phyloP scores from a whole-genome alignment of 2,113 vertebrate genomes.

The Heterotilapia buettikoferi region DNA sequence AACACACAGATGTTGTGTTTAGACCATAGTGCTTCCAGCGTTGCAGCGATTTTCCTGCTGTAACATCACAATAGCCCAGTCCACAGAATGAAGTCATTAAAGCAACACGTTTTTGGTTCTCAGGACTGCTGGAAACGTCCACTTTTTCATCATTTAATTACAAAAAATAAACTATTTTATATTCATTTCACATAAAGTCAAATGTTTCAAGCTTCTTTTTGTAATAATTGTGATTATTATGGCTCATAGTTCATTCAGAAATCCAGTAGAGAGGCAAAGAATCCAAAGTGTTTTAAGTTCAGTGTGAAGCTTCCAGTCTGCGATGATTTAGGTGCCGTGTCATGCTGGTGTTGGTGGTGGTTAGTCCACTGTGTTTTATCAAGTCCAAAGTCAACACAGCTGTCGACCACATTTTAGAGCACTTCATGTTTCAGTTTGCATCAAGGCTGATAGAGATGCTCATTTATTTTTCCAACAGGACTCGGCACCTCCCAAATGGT shows the following conservation, averaged over 20 bases:
- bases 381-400: neutral
- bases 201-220: neutral
- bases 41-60: neutral
- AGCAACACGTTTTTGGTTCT: neutral
- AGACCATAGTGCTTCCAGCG: neutral
- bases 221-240: neutral
- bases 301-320: neutral
- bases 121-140: neutral
- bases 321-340: neutral
- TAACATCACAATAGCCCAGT: neutral
- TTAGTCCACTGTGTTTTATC: neutral
- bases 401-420: neutral
- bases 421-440: neutral
- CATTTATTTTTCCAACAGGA: neutral
- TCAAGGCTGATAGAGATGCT: neutral
- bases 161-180: neutral
- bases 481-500: neutral
- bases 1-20: neutral
- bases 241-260: neutral
- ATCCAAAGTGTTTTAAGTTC: neutral
- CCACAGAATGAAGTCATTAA: neutral
- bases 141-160: neutral
- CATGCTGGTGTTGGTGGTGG: neutral
- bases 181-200: neutral
- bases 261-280: neutral